These are phyloP conservation scores for Aleiodes sp. DNA, from an alignment of 1,140 invertebrate genomes.

Conservation along the genomic window DNA sequence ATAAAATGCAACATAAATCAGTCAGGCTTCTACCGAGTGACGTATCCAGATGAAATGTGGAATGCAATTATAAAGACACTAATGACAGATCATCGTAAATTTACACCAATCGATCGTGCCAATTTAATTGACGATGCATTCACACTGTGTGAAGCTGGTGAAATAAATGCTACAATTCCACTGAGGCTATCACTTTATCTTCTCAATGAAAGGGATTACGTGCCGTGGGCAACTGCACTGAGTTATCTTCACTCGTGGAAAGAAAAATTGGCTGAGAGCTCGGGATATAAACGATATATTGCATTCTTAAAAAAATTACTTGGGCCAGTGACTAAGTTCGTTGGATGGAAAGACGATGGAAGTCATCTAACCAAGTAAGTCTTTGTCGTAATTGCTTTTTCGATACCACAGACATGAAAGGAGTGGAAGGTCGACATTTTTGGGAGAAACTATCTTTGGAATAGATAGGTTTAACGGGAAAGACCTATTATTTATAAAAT, in stretches of 20 bases:
- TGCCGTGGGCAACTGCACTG: constrained; percentile 78
- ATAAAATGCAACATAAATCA: constrained; percentile 89
- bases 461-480: no score
- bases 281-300: constrained; percentile 73
- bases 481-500: no score
- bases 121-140: constrained; percentile 82
- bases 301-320: constrained; percentile 71
- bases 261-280: constrained; percentile 73
- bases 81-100: constrained; percentile 72
- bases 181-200: constrained; percentile 77
- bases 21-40: constrained; percentile 87
- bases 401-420: no score
- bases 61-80: constrained; percentile 75
- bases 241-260: constrained; percentile 76
- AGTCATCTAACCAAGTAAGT: constrained; percentile 73
- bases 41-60: constrained; percentile 85
- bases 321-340: constrained; percentile 69
- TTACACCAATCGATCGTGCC: constrained; percentile 78
- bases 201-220: constrained; percentile 76
- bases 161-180: constrained; percentile 75
- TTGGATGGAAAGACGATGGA: constrained; percentile 76
- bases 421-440: no score
- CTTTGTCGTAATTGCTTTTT: no score
- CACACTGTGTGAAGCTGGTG: constrained; percentile 77
- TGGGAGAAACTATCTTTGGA: no score